phyloP scores from a whole-genome alignment of 2,113 vertebrate species.

The Pitta sordida region DNA sequence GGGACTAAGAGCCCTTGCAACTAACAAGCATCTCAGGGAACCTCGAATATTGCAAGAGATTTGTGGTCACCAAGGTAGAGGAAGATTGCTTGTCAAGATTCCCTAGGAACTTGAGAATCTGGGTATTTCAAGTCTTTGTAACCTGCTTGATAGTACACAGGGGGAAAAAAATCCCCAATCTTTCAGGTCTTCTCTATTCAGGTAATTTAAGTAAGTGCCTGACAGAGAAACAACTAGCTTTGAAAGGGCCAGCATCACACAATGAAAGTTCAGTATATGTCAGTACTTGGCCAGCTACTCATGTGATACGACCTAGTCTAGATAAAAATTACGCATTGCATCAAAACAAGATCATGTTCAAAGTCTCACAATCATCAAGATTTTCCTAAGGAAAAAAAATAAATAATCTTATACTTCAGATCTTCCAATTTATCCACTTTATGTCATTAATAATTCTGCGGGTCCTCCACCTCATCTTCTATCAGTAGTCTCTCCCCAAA shows the following conservation, averaged over 20 bases:
- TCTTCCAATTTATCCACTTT: not conserved
- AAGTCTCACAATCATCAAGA: not conserved
- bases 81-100: not conserved
- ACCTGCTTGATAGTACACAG: not conserved
- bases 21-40: not conserved
- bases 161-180: not conserved
- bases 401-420: not conserved
- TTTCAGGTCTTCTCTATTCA: not conserved
- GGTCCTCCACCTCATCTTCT: not conserved
- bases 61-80: not conserved
- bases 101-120: not conserved
- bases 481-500: not conserved
- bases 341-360: not conserved
- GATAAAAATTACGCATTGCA: not conserved
- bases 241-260: not conserved
- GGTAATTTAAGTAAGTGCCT: not conserved
- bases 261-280: not conserved
- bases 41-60: not conserved
- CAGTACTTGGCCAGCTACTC: not conserved
- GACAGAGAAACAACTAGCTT: not conserved
- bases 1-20: not conserved
- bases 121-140: not conserved
- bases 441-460: not conserved
- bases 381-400: not conserved
- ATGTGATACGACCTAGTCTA: not conserved